A percentile compares a stretch with the other conserved stretches of the same genome.
phyloP scores from a whole-genome alignment of 2,113 vertebrate species.

The Pangasianodon gigas region DNA sequence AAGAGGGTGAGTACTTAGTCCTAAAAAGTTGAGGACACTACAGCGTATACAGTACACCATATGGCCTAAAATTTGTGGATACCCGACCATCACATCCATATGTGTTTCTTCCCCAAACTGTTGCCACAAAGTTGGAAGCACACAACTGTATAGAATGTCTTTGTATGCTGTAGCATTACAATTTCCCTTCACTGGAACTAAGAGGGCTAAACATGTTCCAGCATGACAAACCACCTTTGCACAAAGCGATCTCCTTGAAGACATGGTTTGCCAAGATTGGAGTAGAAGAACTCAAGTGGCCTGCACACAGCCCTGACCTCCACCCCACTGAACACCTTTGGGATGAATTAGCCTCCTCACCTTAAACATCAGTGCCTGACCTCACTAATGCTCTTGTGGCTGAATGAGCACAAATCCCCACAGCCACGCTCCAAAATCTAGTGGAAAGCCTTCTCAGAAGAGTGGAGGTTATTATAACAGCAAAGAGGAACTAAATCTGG shows the following conservation, averaged over 20 bases:
- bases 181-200: neutral
- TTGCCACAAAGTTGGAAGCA: neutral
- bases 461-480: neutral
- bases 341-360: neutral
- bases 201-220: neutral
- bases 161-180: no score
- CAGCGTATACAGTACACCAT: neutral
- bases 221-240: neutral
- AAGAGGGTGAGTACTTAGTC: constrained; percentile 81
- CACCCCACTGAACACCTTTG: neutral
- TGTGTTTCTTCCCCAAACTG: neutral
- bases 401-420: neutral
- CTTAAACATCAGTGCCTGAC: neutral
- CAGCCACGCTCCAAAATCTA: neutral
- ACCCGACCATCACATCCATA: neutral
- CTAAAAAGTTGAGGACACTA: neutral
- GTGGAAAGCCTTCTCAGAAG: neutral
- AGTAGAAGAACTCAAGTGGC: neutral
- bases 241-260: neutral
- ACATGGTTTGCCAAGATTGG: neutral
- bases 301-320: neutral
- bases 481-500: neutral
- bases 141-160: no score
- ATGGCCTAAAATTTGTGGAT: neutral
- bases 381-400: neutral